These are phyloP conservation scores for Scaptomyza pallida DNA, from an alignment of 1,140 invertebrate species.

Conservation along the genomic window DNA sequence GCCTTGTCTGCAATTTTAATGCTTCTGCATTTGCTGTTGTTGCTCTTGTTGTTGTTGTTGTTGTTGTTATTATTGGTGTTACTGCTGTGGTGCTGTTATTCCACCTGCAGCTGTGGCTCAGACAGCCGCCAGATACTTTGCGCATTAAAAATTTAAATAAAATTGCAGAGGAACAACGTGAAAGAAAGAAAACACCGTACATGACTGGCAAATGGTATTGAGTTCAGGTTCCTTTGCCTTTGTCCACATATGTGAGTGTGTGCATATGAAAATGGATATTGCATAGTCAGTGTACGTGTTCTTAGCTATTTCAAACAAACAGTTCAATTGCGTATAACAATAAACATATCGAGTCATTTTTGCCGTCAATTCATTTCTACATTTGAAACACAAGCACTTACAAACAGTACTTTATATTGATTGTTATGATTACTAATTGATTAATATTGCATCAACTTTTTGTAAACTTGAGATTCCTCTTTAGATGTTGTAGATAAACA, in stretches of 20 bases:
- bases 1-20: constrained; percentile 75
- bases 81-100: constrained; percentile 40
- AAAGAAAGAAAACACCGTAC: constrained; percentile 18
- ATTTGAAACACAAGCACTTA: background rate
- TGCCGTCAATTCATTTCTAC: constrained; percentile 6
- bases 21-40: constrained; percentile 22
- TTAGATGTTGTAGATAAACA: background rate
- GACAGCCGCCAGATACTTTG: constrained; percentile 66
- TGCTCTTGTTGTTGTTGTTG: constrained; percentile 5
- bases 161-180: constrained; percentile 52
- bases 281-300: constrained; percentile 23
- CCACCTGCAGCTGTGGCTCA: constrained; percentile 70
- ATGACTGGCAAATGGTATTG: constrained; percentile 19
- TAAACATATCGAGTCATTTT: constrained; percentile 9
- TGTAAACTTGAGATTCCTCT: background rate
- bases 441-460: constrained; percentile 13
- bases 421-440: constrained; percentile 2
- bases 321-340: constrained; percentile 35
- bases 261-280: constrained; percentile 25
- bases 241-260: too few species aligned
- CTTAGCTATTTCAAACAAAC: constrained; percentile 13
- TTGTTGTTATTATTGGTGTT: constrained; percentile 27
- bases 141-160: constrained; percentile 78
- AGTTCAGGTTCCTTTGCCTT: background rate
- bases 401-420: background rate